Evolutionary conservation across 2,797 vertebrate species (phyloP).

Genomic region (Telmatherina bonti): DNA sequence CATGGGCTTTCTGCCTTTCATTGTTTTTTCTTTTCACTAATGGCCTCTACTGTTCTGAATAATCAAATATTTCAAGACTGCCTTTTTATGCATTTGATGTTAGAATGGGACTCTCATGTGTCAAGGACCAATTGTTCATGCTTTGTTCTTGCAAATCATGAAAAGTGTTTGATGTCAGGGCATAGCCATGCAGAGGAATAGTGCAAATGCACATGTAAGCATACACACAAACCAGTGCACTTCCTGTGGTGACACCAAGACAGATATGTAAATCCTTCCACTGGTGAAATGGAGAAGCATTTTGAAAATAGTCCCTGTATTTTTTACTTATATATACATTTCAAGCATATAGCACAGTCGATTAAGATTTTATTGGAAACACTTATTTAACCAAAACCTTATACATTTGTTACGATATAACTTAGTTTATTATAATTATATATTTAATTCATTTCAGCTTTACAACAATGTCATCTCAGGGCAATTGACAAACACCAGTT

Average conservation of each 20-base stretch:
- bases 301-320: conserved; percentile 27
- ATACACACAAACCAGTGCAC: conserved; percentile 19
- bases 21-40: background rate
- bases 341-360: background rate
- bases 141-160: conserved; percentile 66
- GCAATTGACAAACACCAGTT: too few relatives aligned
- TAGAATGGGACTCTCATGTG: conserved; percentile 54
- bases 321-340: conserved; percentile 7
- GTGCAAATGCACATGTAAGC: conserved; percentile 1
- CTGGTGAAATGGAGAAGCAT: conserved; percentile 42
- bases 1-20: conserved; percentile 11
- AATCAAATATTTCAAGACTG: conserved; percentile 67
- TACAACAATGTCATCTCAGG: too few relatives aligned
- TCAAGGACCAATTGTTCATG: conserved; percentile 46
- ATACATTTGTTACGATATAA: background rate
- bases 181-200: conserved; percentile 44
- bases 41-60: conserved; percentile 38
- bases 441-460: too few relatives aligned
- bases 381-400: background rate
- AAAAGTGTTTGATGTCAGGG: conserved; percentile 71
- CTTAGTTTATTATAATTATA: background rate
- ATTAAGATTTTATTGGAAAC: background rate
- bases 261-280: conserved; percentile 57
- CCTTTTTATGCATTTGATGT: conserved; percentile 67
- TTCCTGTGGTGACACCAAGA: conserved; percentile 49